These are phyloP conservation scores for Pristionchus arcanus DNA, from an alignment of 2,888 invertebrate genomes.

Conservation along the genomic window DNA sequence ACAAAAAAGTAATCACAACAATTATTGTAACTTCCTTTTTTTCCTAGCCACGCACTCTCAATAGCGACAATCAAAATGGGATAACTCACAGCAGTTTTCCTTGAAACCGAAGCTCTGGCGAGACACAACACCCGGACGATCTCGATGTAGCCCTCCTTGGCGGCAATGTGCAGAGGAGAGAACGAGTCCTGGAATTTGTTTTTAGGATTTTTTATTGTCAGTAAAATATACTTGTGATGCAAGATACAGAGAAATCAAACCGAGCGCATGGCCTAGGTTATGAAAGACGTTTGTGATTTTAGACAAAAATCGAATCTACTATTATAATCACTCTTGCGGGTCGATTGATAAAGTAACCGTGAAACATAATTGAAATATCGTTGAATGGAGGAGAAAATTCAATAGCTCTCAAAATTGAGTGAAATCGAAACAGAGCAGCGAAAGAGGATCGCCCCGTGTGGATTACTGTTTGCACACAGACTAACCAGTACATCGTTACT, in stretches of 20 bases:
- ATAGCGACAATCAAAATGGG: no score
- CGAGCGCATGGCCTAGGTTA: no score
- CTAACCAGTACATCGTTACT: conserved; percentile 33
- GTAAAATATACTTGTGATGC: no score
- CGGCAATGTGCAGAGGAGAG: conserved; percentile 86
- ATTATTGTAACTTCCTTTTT: no score
- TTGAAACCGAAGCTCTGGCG: conserved; percentile 84
- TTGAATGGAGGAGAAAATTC: no score
- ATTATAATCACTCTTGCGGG: neutral
- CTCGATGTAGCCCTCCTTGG: conserved; percentile 86
- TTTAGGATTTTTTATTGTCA: neutral
- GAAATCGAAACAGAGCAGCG: neutral
- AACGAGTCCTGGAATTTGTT: conserved; percentile 74
- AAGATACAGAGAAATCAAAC: no score
- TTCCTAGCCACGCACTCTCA: no score
- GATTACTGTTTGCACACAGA: conserved; percentile 21
- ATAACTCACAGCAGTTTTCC: conserved; percentile 60
- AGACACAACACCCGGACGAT: conserved; percentile 86
- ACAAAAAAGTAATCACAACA: no score
- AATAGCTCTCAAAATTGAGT: neutral
- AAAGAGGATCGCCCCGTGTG: conserved; percentile 13
- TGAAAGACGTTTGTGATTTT: no score
- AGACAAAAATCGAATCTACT: no score
- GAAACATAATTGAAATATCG: neutral
- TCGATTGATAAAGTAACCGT: neutral